phyloP scores from a whole-genome alignment of 2,888 invertebrate species.

The Dione vanillae region DNA sequence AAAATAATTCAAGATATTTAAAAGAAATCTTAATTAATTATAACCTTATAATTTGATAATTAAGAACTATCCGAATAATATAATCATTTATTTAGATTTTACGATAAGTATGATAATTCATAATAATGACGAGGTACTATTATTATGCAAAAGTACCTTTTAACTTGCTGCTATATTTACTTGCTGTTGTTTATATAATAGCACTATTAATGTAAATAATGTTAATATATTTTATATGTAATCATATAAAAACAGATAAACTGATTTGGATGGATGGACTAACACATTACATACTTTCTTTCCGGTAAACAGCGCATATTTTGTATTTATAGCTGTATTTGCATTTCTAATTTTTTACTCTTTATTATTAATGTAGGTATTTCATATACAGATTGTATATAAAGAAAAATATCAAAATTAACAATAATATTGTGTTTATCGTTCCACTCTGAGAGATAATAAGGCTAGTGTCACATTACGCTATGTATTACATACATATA shows the following conservation, averaged over 20 bases:
- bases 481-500: conserved; percentile 21
- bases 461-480: conserved; percentile 17
- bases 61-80: not conserved
- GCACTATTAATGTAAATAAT: not conserved
- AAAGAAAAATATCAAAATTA: not conserved
- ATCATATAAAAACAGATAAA: conserved; percentile 4
- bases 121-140: not conserved
- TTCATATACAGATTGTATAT: not conserved
- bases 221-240: not conserved
- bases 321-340: not conserved
- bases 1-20: no score
- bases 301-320: not conserved
- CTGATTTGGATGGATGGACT: not conserved
- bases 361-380: not conserved
- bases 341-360: not conserved
- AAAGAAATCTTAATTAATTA: no score
- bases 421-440: conserved; percentile 6
- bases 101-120: not conserved
- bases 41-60: no score
- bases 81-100: not conserved
- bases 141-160: not conserved
- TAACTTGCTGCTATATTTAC: not conserved
- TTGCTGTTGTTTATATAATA: not conserved
- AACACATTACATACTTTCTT: conserved; percentile 6
- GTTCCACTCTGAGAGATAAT: conserved; percentile 6